Conservation (phyloP, 1,140 invertebrate genomes). For the Drosophila kohkoa region DNA sequence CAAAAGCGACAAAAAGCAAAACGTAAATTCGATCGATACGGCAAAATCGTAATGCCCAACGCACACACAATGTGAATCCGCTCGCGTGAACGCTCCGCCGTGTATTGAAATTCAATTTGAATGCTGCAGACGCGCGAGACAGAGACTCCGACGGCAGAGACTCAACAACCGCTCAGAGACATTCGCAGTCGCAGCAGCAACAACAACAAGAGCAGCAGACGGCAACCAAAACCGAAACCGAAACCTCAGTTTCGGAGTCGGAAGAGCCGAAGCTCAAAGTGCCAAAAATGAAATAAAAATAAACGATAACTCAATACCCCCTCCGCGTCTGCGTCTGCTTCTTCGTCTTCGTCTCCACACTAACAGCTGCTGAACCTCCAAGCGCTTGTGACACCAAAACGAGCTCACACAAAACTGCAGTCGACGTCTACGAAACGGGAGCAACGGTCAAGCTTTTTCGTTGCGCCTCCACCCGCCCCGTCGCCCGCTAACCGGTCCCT, state of each 20-base stretch:
- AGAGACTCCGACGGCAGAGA: neutral
- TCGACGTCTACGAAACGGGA: constrained; percentile 50
- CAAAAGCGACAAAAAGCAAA: constrained; percentile 34
- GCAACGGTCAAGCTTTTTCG: constrained; percentile 48
- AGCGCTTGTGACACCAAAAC: constrained; percentile 59
- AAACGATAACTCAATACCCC: constrained; percentile 14
- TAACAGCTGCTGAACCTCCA: constrained; percentile 13
- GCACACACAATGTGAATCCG: constrained; percentile 59
- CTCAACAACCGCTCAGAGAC: neutral
- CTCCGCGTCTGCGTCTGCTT: no score
- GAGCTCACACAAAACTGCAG: constrained; percentile 72
- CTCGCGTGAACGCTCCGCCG: constrained; percentile 60
- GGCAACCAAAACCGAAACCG: constrained; percentile 51
- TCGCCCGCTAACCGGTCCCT: constrained; percentile 18
- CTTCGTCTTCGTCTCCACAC: neutral
- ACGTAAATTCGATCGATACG: constrained; percentile 27
- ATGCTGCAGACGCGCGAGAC: constrained; percentile 41
- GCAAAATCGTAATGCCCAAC: constrained; percentile 23
- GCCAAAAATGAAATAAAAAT: constrained; percentile 61
- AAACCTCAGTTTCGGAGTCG: constrained; percentile 56
- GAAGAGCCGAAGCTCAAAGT: constrained; percentile 71
- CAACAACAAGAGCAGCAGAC: constrained; percentile 1
- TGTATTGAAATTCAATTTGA: constrained; percentile 65
- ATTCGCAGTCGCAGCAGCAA: neutral
- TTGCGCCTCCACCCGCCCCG: neutral